These are phyloP conservation scores for Thamnophis sirtalis DNA, from an alignment of 2,113 vertebrate genomes.

Conservation along the genomic window DNA sequence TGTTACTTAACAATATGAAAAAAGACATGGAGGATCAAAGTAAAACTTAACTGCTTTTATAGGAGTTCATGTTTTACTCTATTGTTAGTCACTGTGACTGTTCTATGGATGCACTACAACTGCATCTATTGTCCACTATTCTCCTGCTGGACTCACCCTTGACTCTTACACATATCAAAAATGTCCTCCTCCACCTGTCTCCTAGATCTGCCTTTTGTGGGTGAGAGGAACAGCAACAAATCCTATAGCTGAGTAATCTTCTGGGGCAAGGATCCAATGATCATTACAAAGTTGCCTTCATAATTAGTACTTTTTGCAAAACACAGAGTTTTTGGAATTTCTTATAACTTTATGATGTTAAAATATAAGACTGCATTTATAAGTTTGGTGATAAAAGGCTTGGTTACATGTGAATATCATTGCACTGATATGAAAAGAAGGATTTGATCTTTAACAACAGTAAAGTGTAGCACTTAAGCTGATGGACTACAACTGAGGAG, in stretches of 20 bases:
- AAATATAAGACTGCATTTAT: slow-evolving; percentile 8
- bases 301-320: background rate
- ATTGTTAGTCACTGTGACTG: background rate
- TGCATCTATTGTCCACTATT: background rate
- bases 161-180: background rate
- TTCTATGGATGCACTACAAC: background rate
- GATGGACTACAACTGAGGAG: background rate
- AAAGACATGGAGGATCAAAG: background rate
- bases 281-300: background rate
- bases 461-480: background rate
- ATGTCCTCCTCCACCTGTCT: background rate
- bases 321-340: background rate
- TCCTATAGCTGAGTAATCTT: background rate
- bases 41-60: background rate
- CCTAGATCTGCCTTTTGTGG: background rate
- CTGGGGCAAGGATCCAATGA: background rate
- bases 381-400: background rate
- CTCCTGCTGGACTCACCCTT: background rate
- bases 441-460: background rate
- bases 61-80: background rate
- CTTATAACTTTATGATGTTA: background rate
- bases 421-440: fast-evolving
- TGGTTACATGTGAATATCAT: background rate
- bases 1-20: background rate
- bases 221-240: background rate